Conservation (phyloP, 2,888 invertebrate species). For the Agrilus mali region DNA sequence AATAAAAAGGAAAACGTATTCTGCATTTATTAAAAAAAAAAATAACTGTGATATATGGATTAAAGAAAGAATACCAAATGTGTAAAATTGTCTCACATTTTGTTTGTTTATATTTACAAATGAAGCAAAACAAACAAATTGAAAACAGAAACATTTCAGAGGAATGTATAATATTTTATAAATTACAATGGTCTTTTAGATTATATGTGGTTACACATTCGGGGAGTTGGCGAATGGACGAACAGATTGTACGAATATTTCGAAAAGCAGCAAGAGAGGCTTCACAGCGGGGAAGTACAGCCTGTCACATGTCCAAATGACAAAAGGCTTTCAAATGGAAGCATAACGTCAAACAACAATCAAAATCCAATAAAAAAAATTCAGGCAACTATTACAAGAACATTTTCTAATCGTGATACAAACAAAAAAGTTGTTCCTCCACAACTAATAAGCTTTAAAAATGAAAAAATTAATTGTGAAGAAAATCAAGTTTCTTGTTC, state of each 20-base stretch:
- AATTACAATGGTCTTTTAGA: slow-evolving; percentile 44
- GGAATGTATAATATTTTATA: not conserved
- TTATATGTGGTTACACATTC: slow-evolving; percentile 85
- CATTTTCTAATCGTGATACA: slow-evolving; percentile 37
- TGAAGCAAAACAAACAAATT: no score
- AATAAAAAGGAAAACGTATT: no score
- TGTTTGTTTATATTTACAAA: no score
- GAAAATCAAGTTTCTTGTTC: slow-evolving; percentile 18
- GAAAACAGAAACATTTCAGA: no score
- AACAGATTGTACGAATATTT: slow-evolving; percentile 77
- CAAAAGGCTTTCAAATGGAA: slow-evolving; percentile 21
- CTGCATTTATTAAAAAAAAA: no score
- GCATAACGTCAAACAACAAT: slow-evolving; percentile 21
- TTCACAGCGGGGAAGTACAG: slow-evolving; percentile 52
- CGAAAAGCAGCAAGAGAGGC: slow-evolving; percentile 63
- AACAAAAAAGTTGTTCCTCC: slow-evolving; percentile 21
- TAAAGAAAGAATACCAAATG: no score
- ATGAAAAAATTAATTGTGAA: slow-evolving; percentile 27
- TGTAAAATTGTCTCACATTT: no score
- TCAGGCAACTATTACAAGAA: slow-evolving; percentile 36
- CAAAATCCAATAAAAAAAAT: slow-evolving; percentile 29
- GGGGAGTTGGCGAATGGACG: slow-evolving; percentile 92
- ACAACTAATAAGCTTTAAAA: slow-evolving; percentile 30
- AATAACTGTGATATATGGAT: no score
- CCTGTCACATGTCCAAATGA: slow-evolving; percentile 25